These are phyloP conservation scores for Phoenicopterus ruber DNA, from an alignment of 2,113 vertebrate species.

Conservation along the genomic window DNA sequence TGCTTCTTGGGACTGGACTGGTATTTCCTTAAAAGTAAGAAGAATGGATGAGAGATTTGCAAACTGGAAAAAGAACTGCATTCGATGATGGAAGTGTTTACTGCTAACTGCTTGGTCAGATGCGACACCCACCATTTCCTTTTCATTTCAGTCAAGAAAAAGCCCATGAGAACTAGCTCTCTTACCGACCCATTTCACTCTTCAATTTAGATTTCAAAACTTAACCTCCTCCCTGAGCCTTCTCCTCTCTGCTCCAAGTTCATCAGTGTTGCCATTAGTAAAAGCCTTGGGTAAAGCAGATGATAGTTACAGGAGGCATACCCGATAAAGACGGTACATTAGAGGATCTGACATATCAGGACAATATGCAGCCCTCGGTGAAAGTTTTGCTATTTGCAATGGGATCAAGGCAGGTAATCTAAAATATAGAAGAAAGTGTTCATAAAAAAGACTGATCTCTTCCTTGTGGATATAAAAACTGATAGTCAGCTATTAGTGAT, in stretches of 20 bases:
- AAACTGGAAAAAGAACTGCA: background rate
- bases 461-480: background rate
- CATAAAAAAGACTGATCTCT: background rate
- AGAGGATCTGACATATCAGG: background rate
- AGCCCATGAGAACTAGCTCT: background rate
- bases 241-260: background rate
- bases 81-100: conserved; percentile 16
- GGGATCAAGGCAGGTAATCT: background rate
- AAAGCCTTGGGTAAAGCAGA: background rate
- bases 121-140: conserved; percentile 42
- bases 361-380: background rate
- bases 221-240: background rate
- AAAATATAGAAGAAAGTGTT: background rate
- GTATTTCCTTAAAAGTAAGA: conserved; percentile 53
- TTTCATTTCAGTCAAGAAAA: background rate
- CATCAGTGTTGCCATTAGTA: background rate
- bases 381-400: background rate
- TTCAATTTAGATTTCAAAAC: background rate
- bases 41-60: background rate
- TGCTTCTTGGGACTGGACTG: background rate
- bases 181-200: background rate
- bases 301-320: background rate
- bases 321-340: background rate
- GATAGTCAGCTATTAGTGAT: background rate
- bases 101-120: conserved; percentile 17